These are phyloP conservation scores for Hofmannophila pseudospretella DNA, from an alignment of 2,888 invertebrate genomes.

Conservation along the genomic window DNA sequence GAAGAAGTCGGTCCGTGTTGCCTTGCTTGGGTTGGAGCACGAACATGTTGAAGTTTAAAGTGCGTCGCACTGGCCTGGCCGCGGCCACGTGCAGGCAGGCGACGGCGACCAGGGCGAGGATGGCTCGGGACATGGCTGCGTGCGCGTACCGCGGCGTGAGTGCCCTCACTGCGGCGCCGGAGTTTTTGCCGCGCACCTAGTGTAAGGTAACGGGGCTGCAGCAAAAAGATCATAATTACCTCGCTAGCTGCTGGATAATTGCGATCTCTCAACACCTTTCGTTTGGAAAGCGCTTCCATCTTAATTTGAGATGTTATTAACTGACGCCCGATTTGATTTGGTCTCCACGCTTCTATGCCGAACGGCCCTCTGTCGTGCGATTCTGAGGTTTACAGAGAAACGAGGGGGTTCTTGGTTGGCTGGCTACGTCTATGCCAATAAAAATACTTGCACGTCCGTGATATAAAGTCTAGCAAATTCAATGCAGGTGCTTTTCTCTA, in stretches of 20 bases:
- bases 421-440: slow-evolving; percentile 28
- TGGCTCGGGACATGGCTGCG: slow-evolving; percentile 16
- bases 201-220: slow-evolving; percentile 58
- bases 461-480: slow-evolving; percentile 16
- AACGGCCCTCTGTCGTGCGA: slow-evolving; percentile 7
- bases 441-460: slow-evolving; percentile 15
- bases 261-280: slow-evolving; percentile 70
- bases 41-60: slow-evolving; percentile 28
- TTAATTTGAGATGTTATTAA: slow-evolving; percentile 62
- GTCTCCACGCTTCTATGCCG: slow-evolving; percentile 20
- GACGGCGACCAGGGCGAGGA: slow-evolving; percentile 11
- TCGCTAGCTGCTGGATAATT: slow-evolving; percentile 58
- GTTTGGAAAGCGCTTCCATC: slow-evolving; percentile 70
- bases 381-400: slow-evolving; percentile 10
- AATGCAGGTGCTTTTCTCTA: slow-evolving; percentile 14
- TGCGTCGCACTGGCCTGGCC: slow-evolving; percentile 18
- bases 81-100: slow-evolving; percentile 14
- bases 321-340: slow-evolving; percentile 33
- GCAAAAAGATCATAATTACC: slow-evolving; percentile 75
- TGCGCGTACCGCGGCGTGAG: slow-evolving; percentile 18
- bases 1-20: slow-evolving; percentile 16
- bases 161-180: slow-evolving; percentile 19
- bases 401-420: slow-evolving; percentile 21
- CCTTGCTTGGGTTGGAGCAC: slow-evolving; percentile 19
- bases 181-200: slow-evolving; percentile 24